These are phyloP conservation scores for Drosophila kepulauana DNA, from an alignment of 1,140 invertebrate species.

Conservation along the genomic window DNA sequence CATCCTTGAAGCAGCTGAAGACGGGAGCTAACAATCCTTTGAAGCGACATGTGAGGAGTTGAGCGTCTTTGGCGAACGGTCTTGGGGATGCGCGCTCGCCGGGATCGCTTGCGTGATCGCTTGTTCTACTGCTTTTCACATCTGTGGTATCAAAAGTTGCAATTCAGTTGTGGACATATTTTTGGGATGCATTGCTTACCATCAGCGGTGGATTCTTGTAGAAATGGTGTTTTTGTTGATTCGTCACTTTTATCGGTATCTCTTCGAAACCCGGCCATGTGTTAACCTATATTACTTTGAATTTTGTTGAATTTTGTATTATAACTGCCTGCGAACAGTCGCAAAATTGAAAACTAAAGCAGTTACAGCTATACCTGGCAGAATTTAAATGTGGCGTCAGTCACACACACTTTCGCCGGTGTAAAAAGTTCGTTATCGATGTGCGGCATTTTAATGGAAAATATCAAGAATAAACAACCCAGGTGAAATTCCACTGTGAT, in stretches of 20 bases:
- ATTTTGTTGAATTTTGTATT: conserved; percentile 15
- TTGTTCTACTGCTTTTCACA: not conserved
- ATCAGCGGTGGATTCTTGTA: not conserved
- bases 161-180: not conserved
- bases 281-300: conserved; percentile 6
- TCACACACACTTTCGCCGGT: not conserved
- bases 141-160: not conserved
- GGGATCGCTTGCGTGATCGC: not conserved
- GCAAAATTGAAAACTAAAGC: not conserved
- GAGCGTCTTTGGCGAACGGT: not conserved
- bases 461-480: not conserved
- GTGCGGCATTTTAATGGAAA: not conserved
- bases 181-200: conserved; percentile 9
- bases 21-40: conserved; percentile 89
- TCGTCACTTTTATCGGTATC: not conserved
- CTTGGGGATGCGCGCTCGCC: not conserved
- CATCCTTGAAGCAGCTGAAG: conserved; percentile 88
- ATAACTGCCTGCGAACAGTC: conserved; percentile 21
- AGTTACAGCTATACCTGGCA: not conserved
- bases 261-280: conserved; percentile 30
- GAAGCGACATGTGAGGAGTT: conserved; percentile 44
- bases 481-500: too few relatives aligned
- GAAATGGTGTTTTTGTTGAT: too few relatives aligned
- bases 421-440: conserved; percentile 3
- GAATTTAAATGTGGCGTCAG: conserved; percentile 11